Conservation (phyloP, 1,140 invertebrate species). For the Euborellia annulipes region DNA sequence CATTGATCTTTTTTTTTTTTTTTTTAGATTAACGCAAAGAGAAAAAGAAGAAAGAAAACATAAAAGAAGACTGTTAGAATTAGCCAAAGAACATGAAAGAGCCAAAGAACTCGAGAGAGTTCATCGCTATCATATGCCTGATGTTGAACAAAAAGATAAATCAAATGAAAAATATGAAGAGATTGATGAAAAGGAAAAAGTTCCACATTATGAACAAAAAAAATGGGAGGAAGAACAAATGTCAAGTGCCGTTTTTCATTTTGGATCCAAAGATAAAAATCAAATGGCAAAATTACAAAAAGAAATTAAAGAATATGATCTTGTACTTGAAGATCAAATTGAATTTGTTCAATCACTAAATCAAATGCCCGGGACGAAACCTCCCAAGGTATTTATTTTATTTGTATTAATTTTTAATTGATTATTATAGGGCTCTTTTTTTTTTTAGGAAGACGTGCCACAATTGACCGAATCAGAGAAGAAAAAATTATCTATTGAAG, state of each 20-base stretch:
- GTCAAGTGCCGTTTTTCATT: slow-evolving; percentile 76
- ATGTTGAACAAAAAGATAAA: slow-evolving; percentile 44
- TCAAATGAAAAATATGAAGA: slow-evolving; percentile 61
- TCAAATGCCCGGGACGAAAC: slow-evolving; percentile 71
- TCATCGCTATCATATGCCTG: slow-evolving; percentile 86
- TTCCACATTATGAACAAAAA: slow-evolving; percentile 82
- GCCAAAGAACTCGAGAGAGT: slow-evolving; percentile 82
- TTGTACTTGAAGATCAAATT: slow-evolving; percentile 89
- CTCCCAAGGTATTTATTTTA: slow-evolving; percentile 24
- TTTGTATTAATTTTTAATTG: slow-evolving; percentile 6
- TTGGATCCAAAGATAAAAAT: slow-evolving; percentile 83
- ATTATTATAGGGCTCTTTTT: slow-evolving; percentile 15
- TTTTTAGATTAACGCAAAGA: slow-evolving; percentile 58
- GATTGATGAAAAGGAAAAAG: slow-evolving; percentile 70
- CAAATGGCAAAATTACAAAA: slow-evolving; percentile 22
- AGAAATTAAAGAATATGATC: slow-evolving; percentile 71
- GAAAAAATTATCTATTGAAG: slow-evolving; percentile 72
- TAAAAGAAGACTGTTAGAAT: slow-evolving; percentile 76
- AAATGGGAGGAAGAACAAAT: slow-evolving; percentile 99
- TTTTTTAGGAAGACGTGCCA: slow-evolving; percentile 28
- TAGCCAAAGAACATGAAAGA: slow-evolving; percentile 91
- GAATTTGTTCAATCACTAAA: slow-evolving; percentile 92
- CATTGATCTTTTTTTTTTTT: too few relatives aligned
- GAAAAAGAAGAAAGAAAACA: slow-evolving; percentile 75
- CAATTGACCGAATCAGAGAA: slow-evolving; percentile 50